A percentile compares a stretch with the other conserved stretches of the same genome.
phyloP scores from a whole-genome alignment of 2,797 vertebrate genomes.

The Chromobotia macracanthus region DNA sequence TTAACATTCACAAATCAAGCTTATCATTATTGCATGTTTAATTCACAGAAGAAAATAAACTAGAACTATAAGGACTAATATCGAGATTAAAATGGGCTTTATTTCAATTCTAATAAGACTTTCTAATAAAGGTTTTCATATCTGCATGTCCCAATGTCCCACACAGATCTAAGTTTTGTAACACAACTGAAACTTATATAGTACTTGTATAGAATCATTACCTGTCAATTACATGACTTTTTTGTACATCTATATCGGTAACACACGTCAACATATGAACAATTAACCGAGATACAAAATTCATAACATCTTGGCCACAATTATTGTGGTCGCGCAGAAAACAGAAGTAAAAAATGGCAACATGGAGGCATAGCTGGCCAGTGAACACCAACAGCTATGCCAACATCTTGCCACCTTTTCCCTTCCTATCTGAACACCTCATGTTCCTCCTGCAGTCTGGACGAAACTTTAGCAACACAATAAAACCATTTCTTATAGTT shows the following conservation, averaged over 20 bases:
- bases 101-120: too few species aligned
- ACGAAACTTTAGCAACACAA: not conserved
- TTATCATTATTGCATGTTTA: not conserved
- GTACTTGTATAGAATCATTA: not conserved
- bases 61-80: too few species aligned
- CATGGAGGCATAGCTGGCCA: constrained; percentile 65
- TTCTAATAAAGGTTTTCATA: not conserved
- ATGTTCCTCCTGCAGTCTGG: not conserved
- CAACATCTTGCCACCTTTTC: constrained; percentile 66
- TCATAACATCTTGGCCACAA: not conserved
- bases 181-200: not conserved
- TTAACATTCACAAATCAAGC: not conserved
- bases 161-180: not conserved
- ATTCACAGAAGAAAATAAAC: too few species aligned
- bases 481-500: not conserved
- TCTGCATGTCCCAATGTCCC: too few species aligned
- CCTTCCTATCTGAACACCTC: constrained; percentile 28
- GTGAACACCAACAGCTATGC: constrained; percentile 64
- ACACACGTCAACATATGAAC: not conserved
- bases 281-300: not conserved
- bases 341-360: constrained; percentile 60
- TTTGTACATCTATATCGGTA: not conserved
- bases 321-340: constrained; percentile 20
- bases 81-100: too few species aligned
- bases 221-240: too few species aligned